Base-by-base conservation (phyloP, 1,140 invertebrate species). In the Microplitis demolitor region DNA sequence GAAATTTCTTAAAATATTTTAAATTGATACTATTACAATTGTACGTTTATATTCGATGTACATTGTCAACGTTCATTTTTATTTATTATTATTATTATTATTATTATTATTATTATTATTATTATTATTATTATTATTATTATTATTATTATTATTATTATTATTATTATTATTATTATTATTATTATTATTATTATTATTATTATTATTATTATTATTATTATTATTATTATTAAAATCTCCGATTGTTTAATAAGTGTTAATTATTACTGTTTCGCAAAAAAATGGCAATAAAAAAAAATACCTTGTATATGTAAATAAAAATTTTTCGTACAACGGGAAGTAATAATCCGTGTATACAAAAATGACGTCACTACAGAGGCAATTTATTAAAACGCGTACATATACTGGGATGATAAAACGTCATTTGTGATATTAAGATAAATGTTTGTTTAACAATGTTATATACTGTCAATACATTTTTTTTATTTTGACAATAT, bases 1-100 rank as follows among this genome's bases (percentile, higher is more conserved):
- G 11, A 11, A 14, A 51, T 24, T 31, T 13, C n/a, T 13, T 24
- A 35, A 45, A 66, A 14, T 66, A 8, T 45, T 6, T 45, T 64
- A n/a, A 5, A 39, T 16, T 66, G 3, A 66, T 11, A 16, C 2
- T 4, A 66, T 63, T 33, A 63, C 11, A 63, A 63, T 66, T 66
- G 37, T 51, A 66, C 39, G n/a, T 51, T 64, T 66, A 66, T 66
- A 66, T 66, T 66, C 39, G 63, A 66, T 66, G 63, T 63, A 66
- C 63, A 66, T 31, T 66, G 39, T 63, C 35, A 11, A 63, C 61
- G 61, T 37, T 63, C 33, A 9, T 61, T 61, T 5, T 56, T 56
- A 16, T n/a, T 56, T 56, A 56, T 56, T n/a, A n/a, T n/a, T 66
- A 50, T 50, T 37, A 13, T 63, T 63, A 35, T 39, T 63, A 16